A percentile compares a stretch with the other conserved stretches of the same genome.
Conservation (phyloP, 2,797 vertebrate genomes). For the Benthosema pterotum region DNA sequence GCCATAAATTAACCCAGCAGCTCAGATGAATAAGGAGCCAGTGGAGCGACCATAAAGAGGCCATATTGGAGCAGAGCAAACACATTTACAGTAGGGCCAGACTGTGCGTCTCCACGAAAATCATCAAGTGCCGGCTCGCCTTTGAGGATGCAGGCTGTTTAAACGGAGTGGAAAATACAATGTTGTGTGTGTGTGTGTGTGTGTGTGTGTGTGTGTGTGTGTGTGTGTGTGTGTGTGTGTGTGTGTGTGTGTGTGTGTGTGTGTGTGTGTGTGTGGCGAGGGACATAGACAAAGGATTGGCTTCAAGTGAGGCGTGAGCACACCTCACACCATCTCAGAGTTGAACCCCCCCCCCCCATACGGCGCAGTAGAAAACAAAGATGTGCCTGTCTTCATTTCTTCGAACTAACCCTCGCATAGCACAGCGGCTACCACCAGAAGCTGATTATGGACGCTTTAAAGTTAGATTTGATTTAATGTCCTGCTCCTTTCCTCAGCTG, state of each 20-base stretch:
- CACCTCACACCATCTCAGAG: constrained; percentile 60
- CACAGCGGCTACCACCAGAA: constrained; percentile 68
- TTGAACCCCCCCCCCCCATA: constrained; percentile 40
- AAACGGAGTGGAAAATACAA: constrained; percentile 62
- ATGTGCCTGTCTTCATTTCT: constrained; percentile 70
- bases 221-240: constrained; percentile 24
- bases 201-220: constrained; percentile 5
- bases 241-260: constrained; percentile 4
- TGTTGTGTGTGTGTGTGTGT: constrained; percentile 22
- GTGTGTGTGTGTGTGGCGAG: constrained; percentile 26
- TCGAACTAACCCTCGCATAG: constrained; percentile 59
- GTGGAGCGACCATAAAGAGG: constrained; percentile 21
- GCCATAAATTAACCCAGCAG: constrained; percentile 56
- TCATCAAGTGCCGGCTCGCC: constrained; percentile 38
- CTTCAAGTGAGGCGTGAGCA: constrained; percentile 28
- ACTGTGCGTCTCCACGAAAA: constrained; percentile 60
- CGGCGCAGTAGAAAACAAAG: constrained; percentile 68
- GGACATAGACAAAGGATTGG: constrained; percentile 54
- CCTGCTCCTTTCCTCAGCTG: constrained; percentile 63
- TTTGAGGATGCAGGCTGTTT: constrained; percentile 56
- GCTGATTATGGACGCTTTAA: constrained; percentile 78
- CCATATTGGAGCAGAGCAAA: constrained; percentile 47
- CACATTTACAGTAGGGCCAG: constrained; percentile 63
- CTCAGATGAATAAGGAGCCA: constrained; percentile 32
- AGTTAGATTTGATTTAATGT: constrained; percentile 80